Conservation (phyloP, 53 echinoderm and acorn worm species). For the Henricia sp. region DNA sequence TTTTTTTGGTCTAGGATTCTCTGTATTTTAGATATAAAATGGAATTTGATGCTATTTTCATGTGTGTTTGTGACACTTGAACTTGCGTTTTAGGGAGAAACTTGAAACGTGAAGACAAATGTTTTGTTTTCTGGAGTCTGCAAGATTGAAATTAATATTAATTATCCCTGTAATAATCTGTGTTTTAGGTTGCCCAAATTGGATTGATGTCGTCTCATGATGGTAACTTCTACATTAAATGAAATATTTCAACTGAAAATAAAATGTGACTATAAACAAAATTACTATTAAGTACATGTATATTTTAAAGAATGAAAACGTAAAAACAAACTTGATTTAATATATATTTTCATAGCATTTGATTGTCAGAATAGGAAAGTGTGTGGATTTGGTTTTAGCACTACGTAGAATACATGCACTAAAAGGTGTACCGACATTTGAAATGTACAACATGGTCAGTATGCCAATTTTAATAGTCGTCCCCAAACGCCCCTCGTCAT, state of each 20-base stretch:
- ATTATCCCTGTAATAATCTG: background rate
- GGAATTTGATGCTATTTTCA: slow-evolving; percentile 30
- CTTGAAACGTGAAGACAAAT: too few species aligned
- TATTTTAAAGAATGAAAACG: too few species aligned
- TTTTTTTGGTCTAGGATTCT: slow-evolving; percentile 22
- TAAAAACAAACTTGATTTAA: slow-evolving; percentile 30
- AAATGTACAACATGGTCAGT: too few species aligned
- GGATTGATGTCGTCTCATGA: slow-evolving; percentile 4
- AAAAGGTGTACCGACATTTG: too few species aligned
- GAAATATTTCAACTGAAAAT: slow-evolving; percentile 16
- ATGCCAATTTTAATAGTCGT: too few species aligned
- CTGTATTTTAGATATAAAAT: slow-evolving; percentile 44
- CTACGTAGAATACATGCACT: background rate
- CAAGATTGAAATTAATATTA: background rate
- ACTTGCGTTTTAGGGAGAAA: background rate
- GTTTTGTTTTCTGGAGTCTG: background rate
- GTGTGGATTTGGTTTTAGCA: background rate
- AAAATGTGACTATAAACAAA: slow-evolving; percentile 19
- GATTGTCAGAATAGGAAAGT: background rate
- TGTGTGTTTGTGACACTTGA: slow-evolving; percentile 30
- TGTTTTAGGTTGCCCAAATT: slow-evolving; percentile 8
- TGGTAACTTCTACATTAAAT: slow-evolving; percentile 1
- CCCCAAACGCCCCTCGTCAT: too few species aligned
- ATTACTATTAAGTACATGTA: slow-evolving; percentile 19
- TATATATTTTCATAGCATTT: slow-evolving; percentile 58